Base-by-base conservation (phyloP, 2,888 invertebrate species). In the Plebejus melissa region DNA sequence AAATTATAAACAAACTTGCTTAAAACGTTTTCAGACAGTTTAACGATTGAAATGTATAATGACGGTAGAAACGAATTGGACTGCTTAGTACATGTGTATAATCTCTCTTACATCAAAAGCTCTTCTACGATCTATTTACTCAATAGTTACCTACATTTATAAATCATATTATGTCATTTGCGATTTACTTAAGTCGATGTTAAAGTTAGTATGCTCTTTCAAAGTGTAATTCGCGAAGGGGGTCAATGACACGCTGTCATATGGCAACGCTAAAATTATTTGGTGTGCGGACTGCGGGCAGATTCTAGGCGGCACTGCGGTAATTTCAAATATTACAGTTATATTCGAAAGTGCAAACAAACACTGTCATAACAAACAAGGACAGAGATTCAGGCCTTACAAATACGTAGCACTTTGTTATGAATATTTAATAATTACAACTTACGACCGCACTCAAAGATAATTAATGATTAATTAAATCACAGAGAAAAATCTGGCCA, bases 301-400 rank as follows among this genome's bases (percentile, higher is more conserved):
- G 70, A 41, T 69, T 38, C 41, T 70, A 70, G 70, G 11, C 54
- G 72, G 22, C 50, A 28, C 46, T 2, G 72, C 72, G 50, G 72
- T 54, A 32, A 50, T 72, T 72, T 72, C 72, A 72, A 72, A 72
- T 50, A 72, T 72, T 50, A 72, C 72, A 50, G 72, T 72, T 50
- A 72, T 50, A 72, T 72, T 50, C 28, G 72, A 72, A 72, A 72
- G 72, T 72, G 32, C 71, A 41, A 71, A 71, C 72, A 54, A 50
- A 54, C 54, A 54, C 72, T 72, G 38, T 72, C 72, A 72, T 6
- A 65, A 65, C 65, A 72, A 22, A 72, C 50, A 72, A 54, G 72
- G 50, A 54, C 72, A 54, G 32, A 54, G 54, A 50, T 72, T 72
- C 16, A 72, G 72, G 70, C 22, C 13, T 71, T 36, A 71, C 70